Conservation (phyloP, 2,888 invertebrate species). For the Cataglyphis rosenhaueri region DNA sequence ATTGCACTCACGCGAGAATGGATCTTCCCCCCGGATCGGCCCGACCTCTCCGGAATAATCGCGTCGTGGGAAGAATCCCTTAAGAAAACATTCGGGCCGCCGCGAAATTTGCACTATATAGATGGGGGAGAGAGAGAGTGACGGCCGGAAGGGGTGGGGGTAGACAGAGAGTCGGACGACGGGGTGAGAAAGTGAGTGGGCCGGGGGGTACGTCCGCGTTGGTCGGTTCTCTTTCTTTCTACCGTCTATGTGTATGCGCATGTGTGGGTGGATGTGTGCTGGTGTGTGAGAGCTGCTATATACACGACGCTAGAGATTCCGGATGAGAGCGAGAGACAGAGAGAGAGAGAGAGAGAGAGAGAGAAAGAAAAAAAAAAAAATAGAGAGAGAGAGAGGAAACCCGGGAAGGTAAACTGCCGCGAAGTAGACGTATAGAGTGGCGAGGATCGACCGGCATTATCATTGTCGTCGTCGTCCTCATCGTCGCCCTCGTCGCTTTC, state of each 20-base stretch:
- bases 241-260: too few species aligned
- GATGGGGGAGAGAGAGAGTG: constrained; percentile 80
- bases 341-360: background rate
- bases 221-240: background rate
- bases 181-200: constrained; percentile 6
- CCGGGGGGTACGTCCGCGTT: constrained; percentile 13
- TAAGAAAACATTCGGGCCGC: constrained; percentile 84
- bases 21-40: constrained; percentile 59
- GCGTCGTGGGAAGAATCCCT: constrained; percentile 79
- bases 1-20: constrained; percentile 74
- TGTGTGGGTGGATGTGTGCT: too few species aligned
- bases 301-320: constrained; percentile 56
- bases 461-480: background rate
- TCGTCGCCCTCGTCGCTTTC: too few species aligned
- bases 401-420: background rate
- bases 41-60: constrained; percentile 73
- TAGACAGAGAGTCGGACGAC: constrained; percentile 72
- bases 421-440: background rate
- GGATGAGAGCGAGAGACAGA: background rate
- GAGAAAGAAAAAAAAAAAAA: background rate
- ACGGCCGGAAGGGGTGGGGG: constrained; percentile 76
- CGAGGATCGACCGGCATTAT: background rate
- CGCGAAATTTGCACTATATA: constrained; percentile 83
- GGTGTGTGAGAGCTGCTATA: constrained; percentile 60
- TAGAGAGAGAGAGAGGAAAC: background rate